Conservation (phyloP, 2,797 vertebrate genomes). For the Margarornis squamiger region DNA sequence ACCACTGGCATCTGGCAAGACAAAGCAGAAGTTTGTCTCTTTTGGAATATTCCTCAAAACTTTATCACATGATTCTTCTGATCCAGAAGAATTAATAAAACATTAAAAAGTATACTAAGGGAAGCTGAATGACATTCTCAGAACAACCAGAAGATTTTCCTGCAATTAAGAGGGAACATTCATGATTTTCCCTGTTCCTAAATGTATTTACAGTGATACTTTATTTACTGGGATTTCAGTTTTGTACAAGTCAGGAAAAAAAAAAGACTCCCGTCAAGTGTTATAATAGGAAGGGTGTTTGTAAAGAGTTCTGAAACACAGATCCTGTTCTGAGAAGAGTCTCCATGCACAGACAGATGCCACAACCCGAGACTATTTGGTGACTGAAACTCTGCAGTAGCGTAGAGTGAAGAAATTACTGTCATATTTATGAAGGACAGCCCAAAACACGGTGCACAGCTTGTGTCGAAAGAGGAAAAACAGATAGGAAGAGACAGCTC, state of each 20-base stretch:
- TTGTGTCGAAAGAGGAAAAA: neutral
- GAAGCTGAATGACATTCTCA: neutral
- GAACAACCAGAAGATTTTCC: neutral
- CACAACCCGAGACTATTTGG: neutral
- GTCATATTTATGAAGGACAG: neutral
- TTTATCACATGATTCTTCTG: slow-evolving; percentile 36
- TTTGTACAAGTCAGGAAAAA: neutral
- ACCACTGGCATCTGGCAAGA: slow-evolving; percentile 22
- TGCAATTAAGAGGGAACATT: neutral
- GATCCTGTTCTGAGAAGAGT: neutral
- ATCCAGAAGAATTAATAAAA: neutral
- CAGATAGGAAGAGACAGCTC: neutral
- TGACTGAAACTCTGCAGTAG: neutral
- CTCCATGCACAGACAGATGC: neutral
- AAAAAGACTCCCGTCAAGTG: neutral
- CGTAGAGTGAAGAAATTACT: neutral
- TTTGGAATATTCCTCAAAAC: slow-evolving; percentile 16
- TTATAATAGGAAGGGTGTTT: neutral
- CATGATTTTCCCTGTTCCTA: neutral
- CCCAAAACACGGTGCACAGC: neutral
- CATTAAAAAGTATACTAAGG: neutral
- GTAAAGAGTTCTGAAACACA: neutral
- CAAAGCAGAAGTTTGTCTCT: slow-evolving; percentile 12
- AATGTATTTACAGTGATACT: neutral
- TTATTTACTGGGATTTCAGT: neutral